phyloP scores from a whole-genome alignment of 2,113 vertebrate genomes.

The Cyphomyrus plagiostoma region DNA sequence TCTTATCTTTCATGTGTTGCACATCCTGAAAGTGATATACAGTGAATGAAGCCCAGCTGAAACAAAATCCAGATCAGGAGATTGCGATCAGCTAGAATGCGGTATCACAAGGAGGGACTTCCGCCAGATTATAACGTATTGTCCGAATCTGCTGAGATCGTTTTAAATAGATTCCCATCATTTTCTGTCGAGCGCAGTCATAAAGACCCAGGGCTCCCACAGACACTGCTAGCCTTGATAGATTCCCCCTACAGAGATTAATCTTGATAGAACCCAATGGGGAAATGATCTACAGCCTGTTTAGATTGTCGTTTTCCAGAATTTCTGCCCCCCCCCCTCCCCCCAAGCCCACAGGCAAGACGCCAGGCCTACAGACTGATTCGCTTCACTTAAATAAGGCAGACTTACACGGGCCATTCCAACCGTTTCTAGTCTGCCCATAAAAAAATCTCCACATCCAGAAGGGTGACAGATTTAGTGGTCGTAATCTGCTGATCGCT shows the following conservation, averaged over 20 bases:
- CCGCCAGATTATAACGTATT: background rate
- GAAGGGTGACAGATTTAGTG: background rate
- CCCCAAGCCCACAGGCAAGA: background rate
- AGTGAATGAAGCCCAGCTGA: background rate
- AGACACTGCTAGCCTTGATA: slow-evolving; percentile 14
- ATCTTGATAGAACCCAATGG: slow-evolving; percentile 12
- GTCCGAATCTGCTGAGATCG: slow-evolving; percentile 4
- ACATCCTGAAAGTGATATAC: background rate
- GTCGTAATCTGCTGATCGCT: slow-evolving; percentile 4
- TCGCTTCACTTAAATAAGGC: slow-evolving; percentile 1
- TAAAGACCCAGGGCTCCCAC: slow-evolving; percentile 2
- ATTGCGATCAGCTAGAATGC: background rate
- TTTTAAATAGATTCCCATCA: slow-evolving; percentile 16
- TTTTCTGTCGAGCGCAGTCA: background rate
- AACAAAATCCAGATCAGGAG: background rate
- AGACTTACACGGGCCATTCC: background rate
- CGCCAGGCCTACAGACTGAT: background rate
- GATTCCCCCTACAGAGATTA: slow-evolving; percentile 24
- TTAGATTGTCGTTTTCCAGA: slow-evolving; percentile 19
- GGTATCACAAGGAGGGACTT: background rate
- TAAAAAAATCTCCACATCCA: slow-evolving; percentile 6
- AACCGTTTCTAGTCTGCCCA: background rate
- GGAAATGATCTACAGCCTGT: slow-evolving; percentile 25
- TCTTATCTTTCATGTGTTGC: background rate
- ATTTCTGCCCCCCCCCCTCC: background rate